These are phyloP conservation scores for Spongia lamella DNA, from an alignment of 37 sponge, comb jelly and placozoan species.

Conservation along the genomic window DNA sequence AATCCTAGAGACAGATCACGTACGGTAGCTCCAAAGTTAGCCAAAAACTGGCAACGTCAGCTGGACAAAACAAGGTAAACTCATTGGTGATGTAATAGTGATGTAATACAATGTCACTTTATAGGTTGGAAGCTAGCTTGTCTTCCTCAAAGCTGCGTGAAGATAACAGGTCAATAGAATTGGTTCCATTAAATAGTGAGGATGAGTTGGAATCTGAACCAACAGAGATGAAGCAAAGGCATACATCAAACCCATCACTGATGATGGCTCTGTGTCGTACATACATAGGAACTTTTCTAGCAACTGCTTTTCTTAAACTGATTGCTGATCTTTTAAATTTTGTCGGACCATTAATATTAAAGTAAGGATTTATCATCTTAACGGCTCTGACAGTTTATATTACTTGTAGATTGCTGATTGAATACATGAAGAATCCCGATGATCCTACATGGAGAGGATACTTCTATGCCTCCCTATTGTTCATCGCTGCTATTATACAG, in stretches of 20 bases:
- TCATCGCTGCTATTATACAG: conserved; percentile 68
- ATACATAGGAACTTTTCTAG: conserved; percentile 56
- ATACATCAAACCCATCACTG: conserved; percentile 46
- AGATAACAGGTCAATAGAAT: too few species aligned
- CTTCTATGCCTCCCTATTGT: conserved; percentile 75
- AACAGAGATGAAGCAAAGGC: too few species aligned
- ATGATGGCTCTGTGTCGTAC: conserved; percentile 58
- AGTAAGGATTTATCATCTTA: conserved; percentile 68
- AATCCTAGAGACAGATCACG: conserved; percentile 57
- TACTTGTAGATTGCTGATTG: conserved; percentile 63
- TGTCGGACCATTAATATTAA: conserved; percentile 81
- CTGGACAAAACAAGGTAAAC: conserved; percentile 58
- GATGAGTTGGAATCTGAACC: too few species aligned
- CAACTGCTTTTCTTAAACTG: conserved; percentile 67
- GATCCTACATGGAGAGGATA: conserved; percentile 80
- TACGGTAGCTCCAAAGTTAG: conserved; percentile 57
- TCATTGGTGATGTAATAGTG: too few species aligned
- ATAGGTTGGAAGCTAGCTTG: too few species aligned
- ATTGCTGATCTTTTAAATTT: conserved; percentile 69
- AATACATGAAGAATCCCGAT: conserved; percentile 27
- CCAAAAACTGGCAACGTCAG: conserved; percentile 65
- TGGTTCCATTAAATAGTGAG: too few species aligned
- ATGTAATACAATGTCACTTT: too few species aligned
- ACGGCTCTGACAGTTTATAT: too few species aligned
- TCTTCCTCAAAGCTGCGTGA: too few species aligned